A percentile compares a stretch with the other conserved stretches of the same genome.
Evolutionary conservation across 2,113 vertebrate genomes (phyloP).

Genomic region (Silurus meridionalis): DNA sequence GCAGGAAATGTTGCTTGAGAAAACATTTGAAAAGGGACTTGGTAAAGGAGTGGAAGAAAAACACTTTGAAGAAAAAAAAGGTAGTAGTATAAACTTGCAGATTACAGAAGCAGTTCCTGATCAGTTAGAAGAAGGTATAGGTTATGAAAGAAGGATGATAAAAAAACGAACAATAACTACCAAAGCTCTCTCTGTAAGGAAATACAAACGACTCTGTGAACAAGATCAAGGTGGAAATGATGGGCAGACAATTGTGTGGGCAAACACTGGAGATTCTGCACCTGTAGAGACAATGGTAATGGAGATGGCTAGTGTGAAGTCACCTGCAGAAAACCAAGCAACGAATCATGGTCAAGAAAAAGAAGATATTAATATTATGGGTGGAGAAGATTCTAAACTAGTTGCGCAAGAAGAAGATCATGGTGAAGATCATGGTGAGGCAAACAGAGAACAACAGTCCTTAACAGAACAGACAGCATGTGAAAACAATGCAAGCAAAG

Average conservation of each 20-base stretch:
- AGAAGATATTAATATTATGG: neutral
- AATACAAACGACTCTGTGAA: constrained; percentile 46
- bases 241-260: neutral
- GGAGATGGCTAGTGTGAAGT: constrained; percentile 6
- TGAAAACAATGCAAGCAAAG: neutral
- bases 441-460: neutral
- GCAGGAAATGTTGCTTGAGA: neutral
- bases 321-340: constrained; percentile 2
- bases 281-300: neutral
- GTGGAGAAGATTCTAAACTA: neutral
- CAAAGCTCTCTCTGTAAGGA: neutral
- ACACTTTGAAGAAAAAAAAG: constrained; percentile 6
- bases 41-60: neutral
- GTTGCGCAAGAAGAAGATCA: neutral
- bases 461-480: neutral
- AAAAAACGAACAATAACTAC: constrained; percentile 42
- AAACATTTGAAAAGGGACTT: neutral
- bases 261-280: neutral
- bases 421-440: neutral
- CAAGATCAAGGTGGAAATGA: constrained; percentile 31
- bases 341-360: neutral
- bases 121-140: constrained; percentile 10
- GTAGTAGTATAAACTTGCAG: neutral
- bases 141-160: constrained; percentile 32
- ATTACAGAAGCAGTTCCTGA: constrained; percentile 10